Base-by-base conservation (phyloP, 2,888 invertebrate genomes). In the Pecten maximus region DNA sequence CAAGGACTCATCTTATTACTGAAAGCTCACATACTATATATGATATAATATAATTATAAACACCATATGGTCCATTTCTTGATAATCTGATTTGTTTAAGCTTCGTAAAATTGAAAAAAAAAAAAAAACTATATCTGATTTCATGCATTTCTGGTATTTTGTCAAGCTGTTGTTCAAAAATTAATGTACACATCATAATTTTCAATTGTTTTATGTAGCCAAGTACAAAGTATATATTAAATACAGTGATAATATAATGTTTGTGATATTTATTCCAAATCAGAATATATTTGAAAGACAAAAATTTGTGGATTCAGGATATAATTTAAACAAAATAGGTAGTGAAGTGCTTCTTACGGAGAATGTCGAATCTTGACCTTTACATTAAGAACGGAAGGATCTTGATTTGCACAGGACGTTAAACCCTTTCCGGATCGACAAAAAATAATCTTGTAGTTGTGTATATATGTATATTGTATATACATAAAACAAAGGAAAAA, bases 41-140 rank as follows among this genome's bases (percentile, higher is more conserved):
- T n/a, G n/a, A n/a, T n/a, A n/a, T n/a, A n/a, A n/a, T n/a, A n/a
- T n/a, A n/a, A n/a, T 48, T 48, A 15, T 4, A 44, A 16, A 60
- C n/a, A 60, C 60, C 60, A 60, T 60, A 23, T 60, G 48, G 60
- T 60, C 60, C 23, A n/a, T 23, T 23, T 60, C 60, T 48, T 12
- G 6, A 8, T 2, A 48, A 48, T 19, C 60, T n/a, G 23, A 60
- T n/a, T 60, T 23, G n/a, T 16, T 10, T 48, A 16, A 48, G 19
- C 19, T 60, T 60, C n/a, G n/a, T n/a, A n/a, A n/a, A 60, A 60
- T 60, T 60, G 60, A 60, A 60, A 60, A 60, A 60, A 44, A 44
- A 44, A 44, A 44, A 44, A 44, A 44, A 44, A 44, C 12, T 44
- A 12, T 10, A 10, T 44, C 44, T 12, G 44, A 44, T 6, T 44